A percentile compares a stretch with the other conserved stretches of the same genome.
Conservation (phyloP, 2,797 vertebrate species). For the Alfaro cultratus region DNA sequence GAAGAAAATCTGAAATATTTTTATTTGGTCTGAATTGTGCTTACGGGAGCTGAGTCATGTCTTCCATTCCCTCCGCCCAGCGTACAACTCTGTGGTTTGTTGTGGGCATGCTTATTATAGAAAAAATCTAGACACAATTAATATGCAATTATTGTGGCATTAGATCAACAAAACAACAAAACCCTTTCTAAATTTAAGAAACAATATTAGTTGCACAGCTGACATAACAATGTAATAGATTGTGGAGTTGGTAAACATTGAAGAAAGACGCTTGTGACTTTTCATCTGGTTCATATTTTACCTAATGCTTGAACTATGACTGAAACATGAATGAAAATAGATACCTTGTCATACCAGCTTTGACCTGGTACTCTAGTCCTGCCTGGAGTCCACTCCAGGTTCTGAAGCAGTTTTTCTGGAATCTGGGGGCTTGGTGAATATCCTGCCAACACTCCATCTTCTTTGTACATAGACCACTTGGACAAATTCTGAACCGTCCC, state of each 20-base stretch:
- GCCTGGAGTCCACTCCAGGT: constrained; percentile 78
- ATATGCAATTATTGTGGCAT: constrained; percentile 40
- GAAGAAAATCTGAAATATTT: constrained; percentile 23
- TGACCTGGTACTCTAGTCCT: constrained; percentile 76
- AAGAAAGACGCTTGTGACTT: background rate
- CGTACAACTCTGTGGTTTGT: constrained; percentile 78
- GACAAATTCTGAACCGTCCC: constrained; percentile 78
- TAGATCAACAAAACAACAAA: constrained; percentile 34
- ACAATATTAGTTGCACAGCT: constrained; percentile 17
- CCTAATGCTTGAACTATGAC: constrained; percentile 6
- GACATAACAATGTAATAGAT: constrained; percentile 17
- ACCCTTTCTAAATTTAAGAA: constrained; percentile 27
- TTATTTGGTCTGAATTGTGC: constrained; percentile 63
- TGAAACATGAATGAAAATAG: background rate
- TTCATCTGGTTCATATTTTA: background rate
- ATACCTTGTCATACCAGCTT: constrained; percentile 92
- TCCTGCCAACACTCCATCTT: constrained; percentile 74
- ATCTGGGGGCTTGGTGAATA: constrained; percentile 58
- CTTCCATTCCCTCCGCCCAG: constrained; percentile 89
- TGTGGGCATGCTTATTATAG: constrained; percentile 86
- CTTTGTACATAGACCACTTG: constrained; percentile 81
- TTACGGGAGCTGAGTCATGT: constrained; percentile 97
- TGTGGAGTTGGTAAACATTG: constrained; percentile 5
- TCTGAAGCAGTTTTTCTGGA: constrained; percentile 45
- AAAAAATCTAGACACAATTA: constrained; percentile 86